Conservation (phyloP, 2,113 vertebrate genomes). For the Arenaria interpres region DNA sequence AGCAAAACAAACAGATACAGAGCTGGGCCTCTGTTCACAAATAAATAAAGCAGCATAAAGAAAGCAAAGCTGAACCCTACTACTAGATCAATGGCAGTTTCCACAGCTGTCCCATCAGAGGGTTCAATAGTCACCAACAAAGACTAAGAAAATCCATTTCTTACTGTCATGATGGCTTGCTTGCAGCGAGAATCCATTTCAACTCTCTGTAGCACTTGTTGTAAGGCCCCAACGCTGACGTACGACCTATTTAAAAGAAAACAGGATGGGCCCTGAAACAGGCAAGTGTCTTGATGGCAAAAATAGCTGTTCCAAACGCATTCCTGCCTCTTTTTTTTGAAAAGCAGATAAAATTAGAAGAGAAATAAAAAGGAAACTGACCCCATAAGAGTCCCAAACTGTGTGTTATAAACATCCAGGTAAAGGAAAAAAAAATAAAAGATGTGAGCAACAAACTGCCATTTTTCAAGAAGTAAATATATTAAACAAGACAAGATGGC, state of each 20-base stretch:
- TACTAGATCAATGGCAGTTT: background rate
- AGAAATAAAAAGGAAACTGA: background rate
- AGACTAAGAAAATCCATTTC: background rate
- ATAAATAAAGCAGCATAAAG: background rate
- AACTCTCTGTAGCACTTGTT: slow-evolving; percentile 80
- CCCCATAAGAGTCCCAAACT: background rate
- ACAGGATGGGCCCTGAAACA: background rate
- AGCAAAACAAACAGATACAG: background rate
- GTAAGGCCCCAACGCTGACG: slow-evolving; percentile 71
- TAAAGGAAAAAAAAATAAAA: background rate
- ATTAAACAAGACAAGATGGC: background rate
- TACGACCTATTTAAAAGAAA: slow-evolving; percentile 64
- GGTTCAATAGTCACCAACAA: accelerated
- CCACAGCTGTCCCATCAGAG: background rate
- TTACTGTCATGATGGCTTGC: slow-evolving; percentile 80
- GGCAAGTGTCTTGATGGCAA: background rate
- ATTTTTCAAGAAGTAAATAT: background rate
- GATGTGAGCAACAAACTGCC: background rate
- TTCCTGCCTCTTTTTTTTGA: background rate
- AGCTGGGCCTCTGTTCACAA: background rate
- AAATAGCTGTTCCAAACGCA: background rate
- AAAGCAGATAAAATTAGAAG: background rate
- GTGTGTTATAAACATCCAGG: background rate
- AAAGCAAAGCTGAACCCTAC: background rate
- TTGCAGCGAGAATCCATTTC: slow-evolving; percentile 83